phyloP scores from a whole-genome alignment of 2,888 invertebrate species.

The Strigamia crassipes region DNA sequence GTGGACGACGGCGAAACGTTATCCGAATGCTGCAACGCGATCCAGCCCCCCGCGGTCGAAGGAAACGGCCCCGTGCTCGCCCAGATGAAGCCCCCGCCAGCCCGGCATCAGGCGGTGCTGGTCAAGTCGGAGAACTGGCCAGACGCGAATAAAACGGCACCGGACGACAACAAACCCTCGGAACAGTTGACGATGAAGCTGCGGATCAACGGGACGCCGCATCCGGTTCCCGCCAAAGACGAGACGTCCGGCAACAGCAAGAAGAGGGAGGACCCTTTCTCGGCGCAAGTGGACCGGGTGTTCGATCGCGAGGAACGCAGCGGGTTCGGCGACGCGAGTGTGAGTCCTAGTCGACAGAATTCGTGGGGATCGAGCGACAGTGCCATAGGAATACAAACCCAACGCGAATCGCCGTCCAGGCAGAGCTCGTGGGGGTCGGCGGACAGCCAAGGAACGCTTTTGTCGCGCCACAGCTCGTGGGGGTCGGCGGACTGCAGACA shows the following conservation, averaged over 20 bases:
- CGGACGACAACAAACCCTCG: not conserved
- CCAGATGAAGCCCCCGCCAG: slow-evolving; percentile 55
- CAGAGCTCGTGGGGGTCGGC: slow-evolving; percentile 79
- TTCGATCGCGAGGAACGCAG: slow-evolving; percentile 70
- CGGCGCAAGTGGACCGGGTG: slow-evolving; percentile 71
- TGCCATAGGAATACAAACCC: slow-evolving; percentile 48
- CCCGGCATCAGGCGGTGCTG: slow-evolving; percentile 55
- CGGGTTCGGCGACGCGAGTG: slow-evolving; percentile 52
- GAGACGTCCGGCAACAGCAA: not conserved
- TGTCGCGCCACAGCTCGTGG: slow-evolving; percentile 80
- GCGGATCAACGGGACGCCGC: not conserved
- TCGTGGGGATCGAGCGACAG: slow-evolving; percentile 53
- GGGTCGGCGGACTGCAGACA: slow-evolving; percentile 72
- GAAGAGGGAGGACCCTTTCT: slow-evolving; percentile 67
- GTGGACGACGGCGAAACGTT: slow-evolving; percentile 55
- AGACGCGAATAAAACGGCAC: not conserved
- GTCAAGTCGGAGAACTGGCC: slow-evolving; percentile 69
- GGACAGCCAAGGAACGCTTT: slow-evolving; percentile 69
- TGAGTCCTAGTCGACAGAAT: slow-evolving; percentile 52
- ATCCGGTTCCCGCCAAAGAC: not conserved
- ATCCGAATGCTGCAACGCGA: not conserved
- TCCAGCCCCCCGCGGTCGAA: not conserved
- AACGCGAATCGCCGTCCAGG: slow-evolving; percentile 66
- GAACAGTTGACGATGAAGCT: slow-evolving; percentile 34
- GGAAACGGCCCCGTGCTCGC: slow-evolving; percentile 60